Conservation (phyloP, 2,797 vertebrate genomes). For the Galaxias olidus region DNA sequence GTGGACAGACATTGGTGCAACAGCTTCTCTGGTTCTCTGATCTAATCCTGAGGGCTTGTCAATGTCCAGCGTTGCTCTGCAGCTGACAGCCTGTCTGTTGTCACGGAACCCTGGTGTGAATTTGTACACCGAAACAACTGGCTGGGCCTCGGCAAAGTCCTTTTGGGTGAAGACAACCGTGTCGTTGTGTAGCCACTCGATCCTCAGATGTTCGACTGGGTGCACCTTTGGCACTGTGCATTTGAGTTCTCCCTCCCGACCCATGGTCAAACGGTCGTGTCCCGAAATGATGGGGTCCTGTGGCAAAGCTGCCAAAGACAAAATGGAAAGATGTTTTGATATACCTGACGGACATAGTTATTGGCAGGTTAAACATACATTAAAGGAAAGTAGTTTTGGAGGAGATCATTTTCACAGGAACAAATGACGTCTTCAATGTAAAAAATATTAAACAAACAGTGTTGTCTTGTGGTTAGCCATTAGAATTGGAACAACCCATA, state of each 20-base stretch:
- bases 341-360: no score
- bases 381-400: no score
- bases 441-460: no score
- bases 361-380: no score
- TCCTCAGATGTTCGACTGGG: constrained; percentile 53
- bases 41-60: no score
- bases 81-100: constrained; percentile 18
- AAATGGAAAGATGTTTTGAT: no score
- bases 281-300: constrained; percentile 68
- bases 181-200: constrained; percentile 53
- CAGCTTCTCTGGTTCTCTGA: not conserved
- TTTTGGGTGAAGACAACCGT: rapidly evolving
- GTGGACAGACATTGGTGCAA: not conserved
- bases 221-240: constrained; percentile 70
- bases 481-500: no score
- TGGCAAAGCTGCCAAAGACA: constrained; percentile 67
- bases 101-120: constrained; percentile 8
- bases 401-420: no score
- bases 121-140: constrained; percentile 7
- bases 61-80: constrained; percentile 15
- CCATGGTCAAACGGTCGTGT: constrained; percentile 37
- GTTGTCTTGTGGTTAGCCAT: no score
- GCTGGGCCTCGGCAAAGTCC: not conserved
- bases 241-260: constrained; percentile 37
- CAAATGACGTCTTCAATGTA: no score